phyloP scores from a whole-genome alignment of 2,113 vertebrate genomes.

The Gulo gulo region DNA sequence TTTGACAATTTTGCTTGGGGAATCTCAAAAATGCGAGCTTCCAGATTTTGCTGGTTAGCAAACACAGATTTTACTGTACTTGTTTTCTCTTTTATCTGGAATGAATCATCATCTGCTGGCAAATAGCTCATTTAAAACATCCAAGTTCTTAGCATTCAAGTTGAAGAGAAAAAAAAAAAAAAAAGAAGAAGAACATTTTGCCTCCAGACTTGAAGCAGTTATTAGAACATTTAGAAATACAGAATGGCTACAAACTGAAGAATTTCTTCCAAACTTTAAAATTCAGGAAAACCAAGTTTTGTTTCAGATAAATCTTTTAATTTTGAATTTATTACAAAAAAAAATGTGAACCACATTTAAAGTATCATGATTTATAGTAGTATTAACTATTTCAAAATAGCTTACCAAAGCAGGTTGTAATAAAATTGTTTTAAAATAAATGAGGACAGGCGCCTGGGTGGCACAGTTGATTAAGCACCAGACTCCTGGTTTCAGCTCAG shows the following conservation, averaged over 20 bases:
- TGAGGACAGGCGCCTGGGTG: background rate
- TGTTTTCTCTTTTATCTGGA: slow-evolving; percentile 51
- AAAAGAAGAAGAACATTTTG: background rate
- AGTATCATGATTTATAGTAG: background rate
- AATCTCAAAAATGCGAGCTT: slow-evolving; percentile 66
- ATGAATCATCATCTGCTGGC: slow-evolving; percentile 43
- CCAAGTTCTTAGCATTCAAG: slow-evolving; percentile 63
- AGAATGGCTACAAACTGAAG: slow-evolving; percentile 4
- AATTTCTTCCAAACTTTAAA: slow-evolving; percentile 24
- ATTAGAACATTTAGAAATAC: slow-evolving; percentile 18
- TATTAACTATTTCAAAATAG: background rate
- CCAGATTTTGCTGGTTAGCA: slow-evolving; percentile 57
- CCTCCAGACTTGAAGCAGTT: slow-evolving; percentile 4
- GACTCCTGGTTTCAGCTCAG: background rate
- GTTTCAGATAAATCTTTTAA: background rate
- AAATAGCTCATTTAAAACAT: slow-evolving; percentile 26
- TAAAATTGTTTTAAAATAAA: background rate
- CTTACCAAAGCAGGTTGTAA: background rate
- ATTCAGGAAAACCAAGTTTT: background rate
- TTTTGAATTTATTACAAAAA: background rate
- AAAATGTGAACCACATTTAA: background rate
- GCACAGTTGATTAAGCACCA: background rate
- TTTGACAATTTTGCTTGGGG: slow-evolving; percentile 37
- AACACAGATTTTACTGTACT: slow-evolving; percentile 66
- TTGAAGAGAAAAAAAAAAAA: background rate